Evolutionary conservation across 2,113 vertebrate species (phyloP), one percentile per base, ranked within the genome.

Genomic region (Zosterops borbonicus): DNA sequence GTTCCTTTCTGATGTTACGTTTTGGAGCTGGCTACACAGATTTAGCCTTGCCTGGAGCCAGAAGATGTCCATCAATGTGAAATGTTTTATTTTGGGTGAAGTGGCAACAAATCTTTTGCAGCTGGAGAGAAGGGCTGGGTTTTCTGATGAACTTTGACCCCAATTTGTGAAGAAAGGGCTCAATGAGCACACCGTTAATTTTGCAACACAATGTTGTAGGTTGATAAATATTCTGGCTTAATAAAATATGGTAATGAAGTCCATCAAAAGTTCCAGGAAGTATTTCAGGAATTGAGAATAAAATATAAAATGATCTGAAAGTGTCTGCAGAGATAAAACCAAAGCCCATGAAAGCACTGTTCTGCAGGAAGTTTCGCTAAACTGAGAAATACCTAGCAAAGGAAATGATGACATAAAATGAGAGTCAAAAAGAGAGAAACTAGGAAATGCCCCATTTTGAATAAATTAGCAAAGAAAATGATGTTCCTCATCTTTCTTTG

Each of bases 31-130:
- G 80, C 85, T 83, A 1, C 64, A 70, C 63, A 13, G 65, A 78
- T 91, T 86, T 55, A 60, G 76, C 52, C 56, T 92, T 86, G 92
- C 90, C 90, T 60, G 77, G 71, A 92, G 95, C 77, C 67, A 88
- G 73, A 52, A 28, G 39, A 55, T 44, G 80, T 78, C 92, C 87
- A 60, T 95, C 94, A 83, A 11, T 7, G n/a, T 28, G 24, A 93
- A 89, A 64, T 63, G 22, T 6, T 64, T 82, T 79, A 60, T 93
- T 65, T 91, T 18, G 17, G 41, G 53, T 80, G 84, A 88, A 87
- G 62, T 29, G 47, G 50, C 67, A 88, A 67, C 46, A 79, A 70
- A 65, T 89, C 59, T 92, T 69, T 53, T 37, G 39, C 37, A 84
- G 33, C 27, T 78, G 42, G 75, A 24, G 76, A 56, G 80, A 37